Conservation (phyloP, 2,797 vertebrate species). For the Scolopax rusticola region DNA sequence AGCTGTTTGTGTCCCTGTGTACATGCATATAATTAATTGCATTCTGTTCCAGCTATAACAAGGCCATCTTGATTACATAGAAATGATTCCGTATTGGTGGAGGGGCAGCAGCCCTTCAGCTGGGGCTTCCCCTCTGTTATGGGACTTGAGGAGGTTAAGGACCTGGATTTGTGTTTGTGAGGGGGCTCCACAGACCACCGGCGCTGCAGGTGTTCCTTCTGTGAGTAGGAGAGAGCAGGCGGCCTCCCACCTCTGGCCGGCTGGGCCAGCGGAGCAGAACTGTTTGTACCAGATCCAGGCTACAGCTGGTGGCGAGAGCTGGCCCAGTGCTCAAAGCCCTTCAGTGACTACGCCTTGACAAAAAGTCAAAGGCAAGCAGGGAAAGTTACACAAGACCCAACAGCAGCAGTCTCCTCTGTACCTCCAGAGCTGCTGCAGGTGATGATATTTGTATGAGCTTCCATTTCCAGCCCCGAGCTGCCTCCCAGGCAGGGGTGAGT, state of each 20-base stretch:
- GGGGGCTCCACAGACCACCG: fast-evolving
- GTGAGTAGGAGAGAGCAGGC: fast-evolving
- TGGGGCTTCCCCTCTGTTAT: background rate
- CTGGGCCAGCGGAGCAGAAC: background rate
- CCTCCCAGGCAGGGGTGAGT: background rate
- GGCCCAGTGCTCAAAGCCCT: background rate
- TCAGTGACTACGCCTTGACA: fast-evolving
- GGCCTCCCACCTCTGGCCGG: background rate
- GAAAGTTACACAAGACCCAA: background rate
- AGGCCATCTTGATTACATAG: background rate
- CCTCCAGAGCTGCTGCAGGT: background rate
- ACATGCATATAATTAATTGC: fast-evolving
- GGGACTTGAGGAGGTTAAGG: background rate
- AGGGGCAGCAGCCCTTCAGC: background rate
- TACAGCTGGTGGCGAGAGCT: fast-evolving
- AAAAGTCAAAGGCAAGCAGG: background rate
- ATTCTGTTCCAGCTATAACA: background rate
- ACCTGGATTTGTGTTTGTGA: background rate
- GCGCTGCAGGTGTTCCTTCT: background rate
- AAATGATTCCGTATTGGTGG: fast-evolving
- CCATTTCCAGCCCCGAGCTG: background rate
- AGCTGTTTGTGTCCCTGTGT: background rate
- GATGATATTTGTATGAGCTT: background rate
- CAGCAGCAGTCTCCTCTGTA: fast-evolving
- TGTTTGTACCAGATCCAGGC: fast-evolving